Percentiles rank a stretch among this genome's conserved stretches.
Evolutionary conservation across 2,797 vertebrate genomes (phyloP).

Genomic region (Streptopelia turtur): DNA sequence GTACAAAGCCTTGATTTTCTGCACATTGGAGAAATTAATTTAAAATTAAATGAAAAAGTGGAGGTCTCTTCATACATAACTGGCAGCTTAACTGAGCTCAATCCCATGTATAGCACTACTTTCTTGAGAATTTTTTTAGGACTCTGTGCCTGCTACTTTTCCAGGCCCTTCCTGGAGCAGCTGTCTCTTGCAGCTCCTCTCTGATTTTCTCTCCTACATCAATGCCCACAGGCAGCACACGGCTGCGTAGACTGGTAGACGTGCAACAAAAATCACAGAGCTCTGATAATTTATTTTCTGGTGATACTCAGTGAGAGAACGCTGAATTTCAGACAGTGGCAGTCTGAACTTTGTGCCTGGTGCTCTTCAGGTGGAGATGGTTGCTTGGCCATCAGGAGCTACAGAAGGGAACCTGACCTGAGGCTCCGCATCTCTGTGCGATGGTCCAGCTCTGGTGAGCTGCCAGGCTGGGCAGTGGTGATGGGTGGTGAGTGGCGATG

Average conservation of each 20-base stretch:
- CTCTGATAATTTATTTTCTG: not conserved
- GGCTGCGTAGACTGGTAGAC: not conserved
- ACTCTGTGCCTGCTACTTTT: not conserved
- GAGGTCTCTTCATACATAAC: not conserved
- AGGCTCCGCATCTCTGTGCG: not conserved
- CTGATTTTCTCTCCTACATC: rapidly evolving
- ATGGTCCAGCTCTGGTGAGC: not conserved
- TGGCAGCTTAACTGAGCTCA: not conserved
- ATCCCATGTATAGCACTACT: not conserved
- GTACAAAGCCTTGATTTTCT: not conserved
- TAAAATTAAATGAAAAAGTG: not conserved
- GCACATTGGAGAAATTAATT: not conserved
- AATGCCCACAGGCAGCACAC: rapidly evolving
- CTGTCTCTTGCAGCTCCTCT: not conserved
- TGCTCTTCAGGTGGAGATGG: not conserved
- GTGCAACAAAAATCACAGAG: not conserved
- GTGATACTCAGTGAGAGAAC: not conserved
- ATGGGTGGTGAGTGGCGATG: not conserved
- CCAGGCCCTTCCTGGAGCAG: not conserved
- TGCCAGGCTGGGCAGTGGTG: rapidly evolving
- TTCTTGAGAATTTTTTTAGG: not conserved
- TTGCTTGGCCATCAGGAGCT: not conserved
- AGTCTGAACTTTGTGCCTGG: not conserved
- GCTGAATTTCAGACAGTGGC: not conserved
- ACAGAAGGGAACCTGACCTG: not conserved